phyloP scores from a whole-genome alignment of 2,797 vertebrate genomes.

The Myotis vivesi region DNA sequence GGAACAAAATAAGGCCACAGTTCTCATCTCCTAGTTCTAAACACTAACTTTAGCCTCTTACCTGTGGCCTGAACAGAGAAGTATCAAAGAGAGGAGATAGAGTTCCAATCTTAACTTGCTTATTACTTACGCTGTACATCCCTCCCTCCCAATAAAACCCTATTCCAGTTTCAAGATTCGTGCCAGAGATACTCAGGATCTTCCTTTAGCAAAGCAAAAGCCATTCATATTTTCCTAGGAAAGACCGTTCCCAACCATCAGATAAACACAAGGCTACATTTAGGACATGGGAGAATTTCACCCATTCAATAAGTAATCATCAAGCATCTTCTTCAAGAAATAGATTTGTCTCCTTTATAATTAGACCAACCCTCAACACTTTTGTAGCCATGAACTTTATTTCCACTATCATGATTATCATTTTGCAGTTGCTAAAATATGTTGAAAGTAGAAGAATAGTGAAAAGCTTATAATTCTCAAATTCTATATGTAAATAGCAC shows the following conservation, averaged over 20 bases:
- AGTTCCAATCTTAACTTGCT: neutral
- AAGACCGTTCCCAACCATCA: neutral
- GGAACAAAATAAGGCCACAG: neutral
- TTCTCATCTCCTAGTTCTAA: neutral
- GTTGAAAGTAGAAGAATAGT: neutral
- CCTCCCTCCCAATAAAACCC: neutral
- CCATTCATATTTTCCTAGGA: neutral
- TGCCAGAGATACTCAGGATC: neutral
- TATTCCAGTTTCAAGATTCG: neutral
- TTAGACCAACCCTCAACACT: neutral
- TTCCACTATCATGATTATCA: neutral
- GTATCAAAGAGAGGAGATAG: neutral
- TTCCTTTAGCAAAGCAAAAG: neutral
- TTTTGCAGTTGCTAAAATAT: neutral
- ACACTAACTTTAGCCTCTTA: neutral
- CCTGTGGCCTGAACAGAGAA: neutral
- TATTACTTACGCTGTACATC: neutral
- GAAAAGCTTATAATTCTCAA: conserved; percentile 39
- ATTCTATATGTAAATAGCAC: neutral
- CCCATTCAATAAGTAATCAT: neutral
- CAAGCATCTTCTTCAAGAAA: neutral
- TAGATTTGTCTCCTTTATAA: conserved; percentile 22
- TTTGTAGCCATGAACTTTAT: neutral
- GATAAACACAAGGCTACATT: neutral
- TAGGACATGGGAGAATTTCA: neutral